A percentile compares a stretch with the other conserved stretches of the same genome.
Conservation (phyloP, 2,888 invertebrate genomes). For the Biston betularia region DNA sequence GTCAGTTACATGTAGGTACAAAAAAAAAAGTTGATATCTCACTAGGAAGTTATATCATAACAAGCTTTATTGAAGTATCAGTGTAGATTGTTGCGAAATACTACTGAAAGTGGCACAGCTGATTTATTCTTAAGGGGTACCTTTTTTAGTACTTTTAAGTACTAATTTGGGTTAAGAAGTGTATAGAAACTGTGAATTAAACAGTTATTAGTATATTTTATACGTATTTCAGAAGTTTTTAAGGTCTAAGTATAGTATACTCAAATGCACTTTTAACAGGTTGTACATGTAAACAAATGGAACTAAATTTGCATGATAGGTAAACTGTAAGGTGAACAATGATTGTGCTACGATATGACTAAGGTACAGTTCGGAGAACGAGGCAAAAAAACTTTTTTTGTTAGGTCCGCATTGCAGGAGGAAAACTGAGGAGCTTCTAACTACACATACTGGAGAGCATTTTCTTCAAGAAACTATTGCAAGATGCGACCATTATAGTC, state of each 20-base stretch:
- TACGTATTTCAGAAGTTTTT: background rate
- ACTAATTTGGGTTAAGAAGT: background rate
- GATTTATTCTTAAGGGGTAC: conserved; percentile 2
- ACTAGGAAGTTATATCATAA: conserved; percentile 49
- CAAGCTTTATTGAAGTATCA: conserved; percentile 39
- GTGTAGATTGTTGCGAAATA: conserved; percentile 55
- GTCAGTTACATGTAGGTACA: conserved; percentile 23
- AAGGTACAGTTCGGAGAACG: conserved; percentile 17
- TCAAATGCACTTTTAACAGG: background rate
- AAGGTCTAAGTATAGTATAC: background rate
- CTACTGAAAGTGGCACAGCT: conserved; percentile 59
- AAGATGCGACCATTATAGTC: background rate
- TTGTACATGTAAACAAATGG: background rate
- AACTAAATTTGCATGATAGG: background rate
- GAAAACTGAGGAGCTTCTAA: conserved; percentile 14
- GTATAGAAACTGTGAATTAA: background rate
- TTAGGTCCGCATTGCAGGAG: conserved; percentile 69
- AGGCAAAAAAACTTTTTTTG: conserved; percentile 30
- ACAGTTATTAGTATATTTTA: background rate
- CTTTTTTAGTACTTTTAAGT: background rate
- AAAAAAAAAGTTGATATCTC: conserved; percentile 27
- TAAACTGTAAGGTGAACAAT: background rate
- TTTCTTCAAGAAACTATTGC: background rate
- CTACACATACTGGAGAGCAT: conserved; percentile 6
- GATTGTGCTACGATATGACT: conserved; percentile 18